These are phyloP conservation scores for Nothocercus nigrocapillus DNA, from an alignment of 2,113 vertebrate genomes.

Conservation along the genomic window DNA sequence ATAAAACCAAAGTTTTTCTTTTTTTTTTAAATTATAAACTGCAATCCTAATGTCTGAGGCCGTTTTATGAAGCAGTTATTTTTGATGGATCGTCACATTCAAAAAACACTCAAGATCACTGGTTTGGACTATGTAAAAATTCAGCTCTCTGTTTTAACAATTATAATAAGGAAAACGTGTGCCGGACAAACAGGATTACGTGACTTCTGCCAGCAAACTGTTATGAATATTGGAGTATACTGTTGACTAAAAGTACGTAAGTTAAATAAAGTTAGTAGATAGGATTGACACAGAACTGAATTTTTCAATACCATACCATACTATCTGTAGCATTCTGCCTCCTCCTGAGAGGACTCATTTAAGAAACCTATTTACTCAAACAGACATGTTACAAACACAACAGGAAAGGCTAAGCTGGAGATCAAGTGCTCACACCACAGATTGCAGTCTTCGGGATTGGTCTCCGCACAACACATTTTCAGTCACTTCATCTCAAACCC, in stretches of 20 bases:
- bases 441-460: fast-evolving
- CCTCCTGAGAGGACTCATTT: not conserved
- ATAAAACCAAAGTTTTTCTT: not conserved
- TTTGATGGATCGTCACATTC: not conserved
- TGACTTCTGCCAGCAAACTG: not conserved
- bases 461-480: not conserved
- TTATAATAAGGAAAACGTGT: not conserved
- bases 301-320: too few species aligned
- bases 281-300: too few species aligned
- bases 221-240: not conserved
- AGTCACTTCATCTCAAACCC: not conserved
- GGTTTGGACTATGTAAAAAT: not conserved
- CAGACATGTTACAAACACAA: not conserved
- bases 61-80: not conserved
- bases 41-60: not conserved
- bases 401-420: not conserved
- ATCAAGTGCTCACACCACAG: not conserved
- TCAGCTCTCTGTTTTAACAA: not conserved
- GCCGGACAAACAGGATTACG: not conserved
- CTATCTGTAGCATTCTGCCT: not conserved
- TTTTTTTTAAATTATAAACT: too few species aligned
- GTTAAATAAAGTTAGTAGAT: not conserved
- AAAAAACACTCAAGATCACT: not conserved
- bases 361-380: not conserved
- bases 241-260: not conserved